Conservation (phyloP, 1,140 invertebrate genomes). For the Diuraphis noxia region DNA sequence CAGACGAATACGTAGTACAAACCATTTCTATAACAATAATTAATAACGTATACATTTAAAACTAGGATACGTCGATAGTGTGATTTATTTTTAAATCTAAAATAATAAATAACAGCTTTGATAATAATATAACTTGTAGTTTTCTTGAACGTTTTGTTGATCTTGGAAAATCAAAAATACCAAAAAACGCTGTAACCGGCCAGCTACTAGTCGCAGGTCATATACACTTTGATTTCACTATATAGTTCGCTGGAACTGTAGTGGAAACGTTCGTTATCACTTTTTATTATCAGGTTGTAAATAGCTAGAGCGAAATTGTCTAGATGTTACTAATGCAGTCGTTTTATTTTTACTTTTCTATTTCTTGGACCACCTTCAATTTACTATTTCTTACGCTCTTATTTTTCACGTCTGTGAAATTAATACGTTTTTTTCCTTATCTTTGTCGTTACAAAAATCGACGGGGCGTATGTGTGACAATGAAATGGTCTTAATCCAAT, state of each 20-base stretch:
- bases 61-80: neutral
- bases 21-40: neutral
- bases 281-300: constrained; percentile 28
- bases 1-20: neutral
- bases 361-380: constrained; percentile 48
- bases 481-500: constrained; percentile 50
- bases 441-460: constrained; percentile 45
- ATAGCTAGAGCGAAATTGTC: neutral
- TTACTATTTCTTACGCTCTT: constrained; percentile 29
- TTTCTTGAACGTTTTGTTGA: neutral
- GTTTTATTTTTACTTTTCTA: constrained; percentile 48
- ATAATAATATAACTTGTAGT: too few species aligned
- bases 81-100: neutral
- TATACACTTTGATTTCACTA: neutral
- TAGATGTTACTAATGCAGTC: constrained; percentile 44
- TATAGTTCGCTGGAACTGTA: neutral
- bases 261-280: constrained; percentile 17
- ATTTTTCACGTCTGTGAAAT: constrained; percentile 45
- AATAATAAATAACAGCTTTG: too few species aligned
- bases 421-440: constrained; percentile 49
- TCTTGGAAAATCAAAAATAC: neutral
- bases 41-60: neutral
- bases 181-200: neutral
- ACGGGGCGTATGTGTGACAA: constrained; percentile 52
- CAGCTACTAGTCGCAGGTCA: neutral